These are phyloP conservation scores for Meloidogyne floridensis DNA, from an alignment of 1,140 invertebrate genomes.

Conservation along the genomic window DNA sequence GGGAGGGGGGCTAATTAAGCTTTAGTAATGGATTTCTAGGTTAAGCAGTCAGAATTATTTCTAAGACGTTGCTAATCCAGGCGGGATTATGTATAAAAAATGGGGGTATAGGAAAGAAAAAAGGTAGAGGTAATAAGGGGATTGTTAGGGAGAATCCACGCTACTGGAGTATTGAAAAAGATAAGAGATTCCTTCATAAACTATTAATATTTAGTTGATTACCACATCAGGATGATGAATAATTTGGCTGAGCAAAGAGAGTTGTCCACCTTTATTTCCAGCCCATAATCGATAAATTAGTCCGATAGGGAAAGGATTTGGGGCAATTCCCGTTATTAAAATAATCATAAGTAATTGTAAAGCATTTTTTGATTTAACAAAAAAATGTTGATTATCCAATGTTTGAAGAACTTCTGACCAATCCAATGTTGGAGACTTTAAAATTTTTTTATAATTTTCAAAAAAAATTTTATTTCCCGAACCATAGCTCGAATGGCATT, in stretches of 20 bases:
- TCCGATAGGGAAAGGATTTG: constrained; percentile 36
- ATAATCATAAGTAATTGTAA: constrained; percentile 69
- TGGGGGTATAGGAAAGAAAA: no score
- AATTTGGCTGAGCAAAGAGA: constrained; percentile 78
- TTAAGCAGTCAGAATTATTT: no score
- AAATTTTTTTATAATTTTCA: constrained; percentile 13
- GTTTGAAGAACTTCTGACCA: constrained; percentile 87
- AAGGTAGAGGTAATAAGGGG: no score
- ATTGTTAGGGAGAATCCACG: no score
- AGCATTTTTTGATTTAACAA: constrained; percentile 82
- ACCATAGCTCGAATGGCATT: constrained; percentile 37
- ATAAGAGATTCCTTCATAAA: no score
- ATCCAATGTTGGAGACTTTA: constrained; percentile 35
- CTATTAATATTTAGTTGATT: no score
- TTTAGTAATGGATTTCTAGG: no score
- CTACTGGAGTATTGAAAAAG: no score
- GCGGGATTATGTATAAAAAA: no score
- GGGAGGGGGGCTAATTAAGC: no score
- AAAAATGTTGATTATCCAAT: constrained; percentile 81
- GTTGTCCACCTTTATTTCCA: constrained; percentile 42
- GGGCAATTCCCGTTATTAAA: constrained; percentile 28
- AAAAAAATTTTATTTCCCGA: background rate
- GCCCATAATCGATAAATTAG: constrained; percentile 33
- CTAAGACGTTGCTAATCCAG: no score
- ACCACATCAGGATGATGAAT: constrained; percentile 80